Base-by-base conservation (phyloP, 2,888 invertebrate genomes). In the Heliconius erato region DNA sequence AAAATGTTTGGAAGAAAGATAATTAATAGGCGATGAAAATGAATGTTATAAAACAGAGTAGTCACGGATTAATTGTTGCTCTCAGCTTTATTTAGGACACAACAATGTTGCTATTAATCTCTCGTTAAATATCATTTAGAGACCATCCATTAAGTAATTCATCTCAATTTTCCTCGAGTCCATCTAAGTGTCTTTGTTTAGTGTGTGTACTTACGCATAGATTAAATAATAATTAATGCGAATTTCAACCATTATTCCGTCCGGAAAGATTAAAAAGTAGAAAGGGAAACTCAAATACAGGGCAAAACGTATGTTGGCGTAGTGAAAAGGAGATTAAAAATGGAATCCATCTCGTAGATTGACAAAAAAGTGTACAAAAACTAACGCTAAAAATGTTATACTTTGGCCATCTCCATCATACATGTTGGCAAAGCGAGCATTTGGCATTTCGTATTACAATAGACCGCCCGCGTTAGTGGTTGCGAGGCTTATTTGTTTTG, bases 11-110 rank as follows among this genome's bases (percentile, higher is more conserved):
- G 3, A 63, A 4, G 65, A 49, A n/a, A 79, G 54, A 23, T 68
- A 77, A 82, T 83, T 82, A 82, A 79, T 79, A 81, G 32, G 16
- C n/a, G 19, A 44, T 26, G 49, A 81, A 81, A 68, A 82, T 65
- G 40, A 77, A 32, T 71, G 68, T 68, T 79, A 79, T 65, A 80
- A 84, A 82, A 80, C 59, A 82, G 9, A 83, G 74, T 77, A 68
- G 80, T 82, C 85, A 82, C 84, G 87, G 88, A 90, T 89, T 86
- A 87, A 90, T 89, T 84, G 83, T 84, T 76, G 78, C 85, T 84
- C 85, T 87, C 86, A 86, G 86, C 81, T 84, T 85, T 78, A 87
- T 85, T 84, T 82, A 74, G 85, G 79, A 82, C 74, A 84, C 83
- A 85, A 85, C 85, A 85, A 86, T 82, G 84, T 79, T 65, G 80